Evolutionary conservation across 35 echinoderm and acorn worm genomes (phyloP).

Genomic region (Heliocidaris tuberculata): DNA sequence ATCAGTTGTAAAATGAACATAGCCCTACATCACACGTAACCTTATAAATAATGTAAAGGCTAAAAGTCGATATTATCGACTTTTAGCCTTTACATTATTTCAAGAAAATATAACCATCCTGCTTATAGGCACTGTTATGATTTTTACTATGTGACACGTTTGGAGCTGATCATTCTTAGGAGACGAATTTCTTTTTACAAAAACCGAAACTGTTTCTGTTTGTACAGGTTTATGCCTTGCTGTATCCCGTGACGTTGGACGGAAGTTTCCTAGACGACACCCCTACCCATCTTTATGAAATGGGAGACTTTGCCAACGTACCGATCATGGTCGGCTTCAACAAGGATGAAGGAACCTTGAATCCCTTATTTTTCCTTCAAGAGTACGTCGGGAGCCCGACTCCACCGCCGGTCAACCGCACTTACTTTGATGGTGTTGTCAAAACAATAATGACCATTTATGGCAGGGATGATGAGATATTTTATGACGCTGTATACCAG

Average conservation of each 20-base stretch:
- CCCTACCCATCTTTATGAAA: conserved; percentile 49
- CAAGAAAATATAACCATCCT: too few species aligned
- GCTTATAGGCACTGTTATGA: too few species aligned
- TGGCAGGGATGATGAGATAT: conserved; percentile 19
- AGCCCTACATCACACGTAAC: too few species aligned
- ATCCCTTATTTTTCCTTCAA: conserved; percentile 29
- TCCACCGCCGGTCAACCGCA: background rate
- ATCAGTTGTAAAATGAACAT: too few species aligned
- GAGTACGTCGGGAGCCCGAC: conserved; percentile 15
- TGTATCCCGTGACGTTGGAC: conserved; percentile 54
- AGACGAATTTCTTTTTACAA: background rate
- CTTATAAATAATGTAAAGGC: too few species aligned
- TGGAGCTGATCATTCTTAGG: background rate
- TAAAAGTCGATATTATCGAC: too few species aligned
- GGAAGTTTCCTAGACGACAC: conserved; percentile 61
- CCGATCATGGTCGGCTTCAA: conserved; percentile 68
- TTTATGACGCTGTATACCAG: conserved; percentile 54
- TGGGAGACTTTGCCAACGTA: conserved; percentile 58
- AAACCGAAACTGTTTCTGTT: background rate
- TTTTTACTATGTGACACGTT: too few species aligned
- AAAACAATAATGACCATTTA: conserved; percentile 29
- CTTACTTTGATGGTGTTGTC: conserved; percentile 37
- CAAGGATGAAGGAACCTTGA: conserved; percentile 70
- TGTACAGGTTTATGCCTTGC: conserved; percentile 32
- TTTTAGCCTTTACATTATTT: too few species aligned